Evolutionary conservation across 2,113 vertebrate species (phyloP).

Genomic region (Paradoxurus hermaphroditus): DNA sequence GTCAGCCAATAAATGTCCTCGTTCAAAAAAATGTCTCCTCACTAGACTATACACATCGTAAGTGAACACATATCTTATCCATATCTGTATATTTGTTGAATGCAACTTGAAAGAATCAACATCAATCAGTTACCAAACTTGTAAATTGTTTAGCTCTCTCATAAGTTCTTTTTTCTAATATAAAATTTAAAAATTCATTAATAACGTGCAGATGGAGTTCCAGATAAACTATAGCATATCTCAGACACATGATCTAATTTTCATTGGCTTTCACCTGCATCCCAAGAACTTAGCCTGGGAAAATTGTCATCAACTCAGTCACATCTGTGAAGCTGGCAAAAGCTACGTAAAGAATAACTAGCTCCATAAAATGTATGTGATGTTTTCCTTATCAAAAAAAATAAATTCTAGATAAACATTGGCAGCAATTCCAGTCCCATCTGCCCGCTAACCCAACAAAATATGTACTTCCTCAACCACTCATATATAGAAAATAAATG

Average conservation of each 20-base stretch:
- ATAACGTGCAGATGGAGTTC: neutral
- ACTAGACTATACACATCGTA: neutral
- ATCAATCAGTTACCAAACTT: neutral
- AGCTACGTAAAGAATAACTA: neutral
- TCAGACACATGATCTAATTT: neutral
- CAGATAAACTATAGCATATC: neutral
- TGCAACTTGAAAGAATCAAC: neutral
- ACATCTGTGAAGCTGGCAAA: neutral
- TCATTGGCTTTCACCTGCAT: neutral
- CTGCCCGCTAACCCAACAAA: neutral
- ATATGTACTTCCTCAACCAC: neutral
- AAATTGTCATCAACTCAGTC: neutral
- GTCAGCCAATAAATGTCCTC: neutral
- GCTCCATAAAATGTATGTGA: neutral
- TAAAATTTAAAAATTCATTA: neutral
- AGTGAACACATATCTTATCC: neutral
- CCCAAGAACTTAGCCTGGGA: neutral
- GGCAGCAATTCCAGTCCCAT: neutral
- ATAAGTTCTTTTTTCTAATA: neutral
- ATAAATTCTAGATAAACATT: neutral
- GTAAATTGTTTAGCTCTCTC: neutral
- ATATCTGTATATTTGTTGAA: neutral
- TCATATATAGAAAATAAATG: slow-evolving; percentile 15
- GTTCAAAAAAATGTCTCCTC: neutral
- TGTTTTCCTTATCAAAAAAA: slow-evolving; percentile 17